Evolutionary conservation across 2,888 invertebrate genomes (phyloP).

Genomic region (Strigamia crassipes): DNA sequence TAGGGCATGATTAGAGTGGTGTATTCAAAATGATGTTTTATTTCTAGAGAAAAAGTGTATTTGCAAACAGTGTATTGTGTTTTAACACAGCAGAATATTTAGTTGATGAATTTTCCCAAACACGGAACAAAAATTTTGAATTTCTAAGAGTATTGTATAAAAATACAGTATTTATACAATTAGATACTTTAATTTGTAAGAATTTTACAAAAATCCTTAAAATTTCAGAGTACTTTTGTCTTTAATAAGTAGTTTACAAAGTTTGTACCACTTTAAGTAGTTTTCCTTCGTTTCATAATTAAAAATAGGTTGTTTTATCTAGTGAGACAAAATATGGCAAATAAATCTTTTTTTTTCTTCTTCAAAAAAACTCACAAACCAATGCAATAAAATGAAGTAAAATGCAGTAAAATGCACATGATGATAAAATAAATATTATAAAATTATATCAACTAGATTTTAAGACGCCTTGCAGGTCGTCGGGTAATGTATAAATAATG

Average conservation of each 20-base stretch:
- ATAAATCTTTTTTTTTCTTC: background rate
- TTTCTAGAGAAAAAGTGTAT: background rate
- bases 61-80: no score
- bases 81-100: no score
- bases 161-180: no score
- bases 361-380: background rate
- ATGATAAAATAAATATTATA: background rate
- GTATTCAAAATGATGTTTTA: no score
- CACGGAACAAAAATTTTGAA: no score
- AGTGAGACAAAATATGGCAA: background rate
- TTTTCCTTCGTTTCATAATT: background rate
- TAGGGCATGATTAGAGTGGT: no score
- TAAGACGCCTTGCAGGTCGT: constrained; percentile 82
- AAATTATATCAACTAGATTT: constrained; percentile 52
- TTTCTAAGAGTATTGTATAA: no score
- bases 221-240: background rate
- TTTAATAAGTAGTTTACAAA: constrained; percentile 30
- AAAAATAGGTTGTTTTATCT: background rate
- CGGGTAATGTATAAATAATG: constrained; percentile 80
- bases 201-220: background rate
- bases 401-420: background rate
- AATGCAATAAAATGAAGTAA: background rate
- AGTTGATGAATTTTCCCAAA: no score
- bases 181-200: background rate
- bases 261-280: background rate